Conservation (phyloP, 2,888 invertebrate genomes). For the Caenorhabditis sp. region DNA sequence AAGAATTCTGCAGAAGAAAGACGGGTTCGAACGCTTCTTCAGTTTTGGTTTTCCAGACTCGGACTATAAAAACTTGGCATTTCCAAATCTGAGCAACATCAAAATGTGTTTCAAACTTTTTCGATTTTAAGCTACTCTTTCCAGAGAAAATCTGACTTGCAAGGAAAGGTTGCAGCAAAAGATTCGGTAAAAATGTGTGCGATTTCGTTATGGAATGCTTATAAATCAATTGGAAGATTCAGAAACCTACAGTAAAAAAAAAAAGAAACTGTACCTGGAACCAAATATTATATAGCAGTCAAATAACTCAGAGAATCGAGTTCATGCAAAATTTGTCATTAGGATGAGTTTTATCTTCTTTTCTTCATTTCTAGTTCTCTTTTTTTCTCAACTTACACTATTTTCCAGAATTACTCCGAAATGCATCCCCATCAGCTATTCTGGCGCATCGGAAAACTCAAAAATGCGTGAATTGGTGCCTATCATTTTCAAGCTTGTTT, state of each 20-base stretch:
- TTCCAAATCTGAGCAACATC: background rate
- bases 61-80: background rate
- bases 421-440: constrained; percentile 49
- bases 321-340: constrained; percentile 25
- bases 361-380: background rate
- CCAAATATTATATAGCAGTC: background rate
- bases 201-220: too few relatives aligned
- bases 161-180: too few relatives aligned
- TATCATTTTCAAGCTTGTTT: constrained; percentile 41
- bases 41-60: background rate
- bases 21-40: constrained; percentile 27
- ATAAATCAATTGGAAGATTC: too few relatives aligned
- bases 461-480: constrained; percentile 52
- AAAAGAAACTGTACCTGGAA: constrained; percentile 25
- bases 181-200: too few relatives aligned
- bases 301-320: background rate
- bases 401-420: constrained; percentile 48
- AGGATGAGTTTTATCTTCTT: constrained; percentile 35
- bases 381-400: constrained; percentile 25
- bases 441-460: constrained; percentile 53
- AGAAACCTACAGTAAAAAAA: background rate
- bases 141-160: too few relatives aligned
- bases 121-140: background rate
- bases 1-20: constrained; percentile 46
- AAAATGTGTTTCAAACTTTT: background rate